Evolutionary conservation across 2,797 vertebrate genomes (phyloP), one percentile per base, ranked within the genome.

Genomic region (Rhabdomys pumilio): DNA sequence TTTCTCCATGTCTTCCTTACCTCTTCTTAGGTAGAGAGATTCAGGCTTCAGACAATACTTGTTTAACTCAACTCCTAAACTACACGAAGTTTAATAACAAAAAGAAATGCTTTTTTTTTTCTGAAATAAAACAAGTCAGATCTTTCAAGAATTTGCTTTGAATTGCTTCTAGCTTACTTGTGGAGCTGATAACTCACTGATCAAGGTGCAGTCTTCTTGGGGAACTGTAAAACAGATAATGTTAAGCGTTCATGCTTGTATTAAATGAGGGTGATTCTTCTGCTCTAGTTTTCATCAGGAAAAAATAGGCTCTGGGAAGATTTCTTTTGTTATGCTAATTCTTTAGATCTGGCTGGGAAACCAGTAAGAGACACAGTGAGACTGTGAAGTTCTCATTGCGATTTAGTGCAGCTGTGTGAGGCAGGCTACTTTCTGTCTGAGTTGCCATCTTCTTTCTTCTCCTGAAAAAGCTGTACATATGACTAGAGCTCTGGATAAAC

Each of bases 151-250:
- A 11, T 57, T 61, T 75, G 22, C 22, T 84, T 53, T 81, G 59
- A 47, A 17, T 0, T 65, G 82, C 10, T 67, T 75, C 55, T 38
- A 38, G 50, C 8, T 3, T 8, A 59, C 41, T 17, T 29, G 22
- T 75, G 34, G 65, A 3, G 4, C 76, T 89, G 20, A 17, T 26
- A 53, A 47, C 24, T 47, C 2, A 57, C 29, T 22, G 61, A 59
- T 31, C 6, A 31, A 31, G 20, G 4, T 0, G 0, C 9, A 6
- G 1, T 72, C 1, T 38, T 63, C 8, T 41, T 0, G 0, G 0
- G 0, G 1, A 79, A 10, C 13, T 41, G 55, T 14, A 41, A 61
- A 19, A 12, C 1, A 11, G 47, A 50, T 44, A 63, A 4, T 34
- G 0, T 2, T 6, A 20, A 4, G 8, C 19, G 2, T 44, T 53